These are phyloP conservation scores for Ptiloglossa arizonensis DNA, from an alignment of 1,140 invertebrate genomes.

Conservation along the genomic window DNA sequence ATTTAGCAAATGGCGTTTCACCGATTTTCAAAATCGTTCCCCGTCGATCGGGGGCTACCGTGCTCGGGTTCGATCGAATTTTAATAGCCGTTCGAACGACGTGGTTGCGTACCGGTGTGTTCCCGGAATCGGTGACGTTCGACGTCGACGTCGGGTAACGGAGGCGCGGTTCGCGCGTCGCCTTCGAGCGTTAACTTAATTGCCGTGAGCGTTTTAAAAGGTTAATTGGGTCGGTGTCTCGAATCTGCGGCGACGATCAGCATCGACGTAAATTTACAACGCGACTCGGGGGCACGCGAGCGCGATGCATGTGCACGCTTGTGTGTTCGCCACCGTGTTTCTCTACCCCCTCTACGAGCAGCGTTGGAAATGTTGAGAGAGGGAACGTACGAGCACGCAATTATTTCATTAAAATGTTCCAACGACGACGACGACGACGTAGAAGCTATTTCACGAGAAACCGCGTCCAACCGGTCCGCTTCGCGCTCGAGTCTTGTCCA, in stretches of 20 bases:
- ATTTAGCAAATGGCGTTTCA: conserved; percentile 35
- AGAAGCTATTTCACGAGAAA: conserved; percentile 25
- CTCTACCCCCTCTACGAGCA: too few species aligned
- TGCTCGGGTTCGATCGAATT: conserved; percentile 11
- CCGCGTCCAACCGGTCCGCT: background rate
- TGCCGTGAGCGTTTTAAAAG: conserved; percentile 42
- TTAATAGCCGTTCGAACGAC: too few species aligned
- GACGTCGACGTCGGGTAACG: background rate
- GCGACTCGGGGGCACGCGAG: conserved; percentile 45
- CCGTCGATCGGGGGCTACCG: too few species aligned
- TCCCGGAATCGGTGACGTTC: too few species aligned
- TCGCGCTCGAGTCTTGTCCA: background rate
- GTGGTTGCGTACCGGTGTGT: too few species aligned
- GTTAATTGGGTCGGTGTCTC: conserved; percentile 70
- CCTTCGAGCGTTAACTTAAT: conserved; percentile 18
- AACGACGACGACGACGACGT: background rate
- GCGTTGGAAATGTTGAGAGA: too few species aligned
- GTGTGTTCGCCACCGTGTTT: conserved; percentile 20
- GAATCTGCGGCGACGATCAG: conserved; percentile 68
- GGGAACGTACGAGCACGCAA: conserved; percentile 44
- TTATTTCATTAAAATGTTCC: conserved; percentile 48
- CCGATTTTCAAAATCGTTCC: conserved; percentile 39
- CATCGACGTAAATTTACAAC: conserved; percentile 61
- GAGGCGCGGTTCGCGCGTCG: background rate
- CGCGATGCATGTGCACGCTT: conserved; percentile 7